Evolutionary conservation across 92 coral and sea anemone genomes (phyloP).

Genomic region (Virgularia gustaviana): DNA sequence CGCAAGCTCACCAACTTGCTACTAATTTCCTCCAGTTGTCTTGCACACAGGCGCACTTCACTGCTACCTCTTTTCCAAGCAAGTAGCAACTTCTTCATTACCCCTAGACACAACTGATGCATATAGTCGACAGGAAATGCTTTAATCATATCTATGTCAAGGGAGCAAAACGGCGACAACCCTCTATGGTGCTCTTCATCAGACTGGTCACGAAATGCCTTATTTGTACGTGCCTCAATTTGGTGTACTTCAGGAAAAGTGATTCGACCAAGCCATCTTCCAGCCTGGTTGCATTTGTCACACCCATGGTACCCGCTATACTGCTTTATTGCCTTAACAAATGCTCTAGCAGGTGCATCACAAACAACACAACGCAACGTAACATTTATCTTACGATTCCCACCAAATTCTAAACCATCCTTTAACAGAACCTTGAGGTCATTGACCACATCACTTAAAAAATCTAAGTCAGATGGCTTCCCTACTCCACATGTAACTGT

Average conservation of each 20-base stretch:
- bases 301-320: not conserved
- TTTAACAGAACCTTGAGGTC: not conserved
- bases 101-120: too few species aligned
- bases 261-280: not conserved
- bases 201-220: not conserved
- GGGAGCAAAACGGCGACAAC: not conserved
- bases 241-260: not conserved
- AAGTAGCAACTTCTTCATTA: not conserved
- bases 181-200: not conserved
- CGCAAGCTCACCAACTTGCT: not conserved
- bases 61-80: not conserved
- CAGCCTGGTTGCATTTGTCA: constrained; percentile 10
- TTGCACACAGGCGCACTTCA: not conserved
- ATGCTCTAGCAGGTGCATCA: not conserved
- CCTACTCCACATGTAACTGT: not conserved
- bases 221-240: not conserved
- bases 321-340: not conserved
- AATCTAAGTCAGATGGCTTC: not conserved
- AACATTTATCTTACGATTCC: not conserved
- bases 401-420: too few species aligned
- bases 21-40: not conserved
- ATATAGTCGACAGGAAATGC: constrained; percentile 2
- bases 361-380: not conserved
- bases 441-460: too few species aligned
- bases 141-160: not conserved